Percentiles rank a stretch among this genome's conserved stretches.
phyloP scores from a whole-genome alignment of 2,797 vertebrate species.

The Agapornis canus region DNA sequence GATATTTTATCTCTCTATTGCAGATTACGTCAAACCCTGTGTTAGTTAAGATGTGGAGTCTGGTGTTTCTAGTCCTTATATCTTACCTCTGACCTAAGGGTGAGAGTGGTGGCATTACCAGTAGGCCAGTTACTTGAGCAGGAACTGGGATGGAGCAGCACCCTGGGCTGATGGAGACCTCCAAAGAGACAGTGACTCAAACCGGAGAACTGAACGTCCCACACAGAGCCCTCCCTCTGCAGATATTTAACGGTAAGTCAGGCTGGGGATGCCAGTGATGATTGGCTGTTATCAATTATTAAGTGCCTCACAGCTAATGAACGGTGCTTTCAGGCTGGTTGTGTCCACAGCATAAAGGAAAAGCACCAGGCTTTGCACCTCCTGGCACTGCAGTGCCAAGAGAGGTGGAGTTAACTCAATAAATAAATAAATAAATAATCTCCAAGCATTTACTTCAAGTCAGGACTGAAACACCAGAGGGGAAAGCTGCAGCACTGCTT shows the following conservation, averaged over 20 bases:
- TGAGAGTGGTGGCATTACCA: neutral
- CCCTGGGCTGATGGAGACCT: rapidly evolving
- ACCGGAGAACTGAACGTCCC: neutral
- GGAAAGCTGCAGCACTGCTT: neutral
- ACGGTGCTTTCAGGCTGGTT: neutral
- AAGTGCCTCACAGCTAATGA: neutral
- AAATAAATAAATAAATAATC: neutral
- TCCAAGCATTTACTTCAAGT: neutral
- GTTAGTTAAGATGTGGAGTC: rapidly evolving
- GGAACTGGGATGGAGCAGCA: neutral
- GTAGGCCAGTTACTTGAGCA: rapidly evolving
- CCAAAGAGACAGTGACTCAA: neutral
- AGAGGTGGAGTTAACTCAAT: neutral
- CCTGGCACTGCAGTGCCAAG: neutral
- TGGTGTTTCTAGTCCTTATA: neutral
- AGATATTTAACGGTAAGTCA: rapidly evolving
- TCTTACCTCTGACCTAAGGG: neutral
- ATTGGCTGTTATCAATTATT: neutral
- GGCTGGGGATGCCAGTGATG: neutral
- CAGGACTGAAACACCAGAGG: neutral
- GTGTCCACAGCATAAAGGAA: neutral
- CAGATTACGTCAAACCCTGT: neutral
- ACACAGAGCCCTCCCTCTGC: neutral
- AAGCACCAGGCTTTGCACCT: neutral
- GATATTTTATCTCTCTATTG: neutral